Conservation (phyloP, 2,888 invertebrate genomes). For the Drosophila emarginata region DNA sequence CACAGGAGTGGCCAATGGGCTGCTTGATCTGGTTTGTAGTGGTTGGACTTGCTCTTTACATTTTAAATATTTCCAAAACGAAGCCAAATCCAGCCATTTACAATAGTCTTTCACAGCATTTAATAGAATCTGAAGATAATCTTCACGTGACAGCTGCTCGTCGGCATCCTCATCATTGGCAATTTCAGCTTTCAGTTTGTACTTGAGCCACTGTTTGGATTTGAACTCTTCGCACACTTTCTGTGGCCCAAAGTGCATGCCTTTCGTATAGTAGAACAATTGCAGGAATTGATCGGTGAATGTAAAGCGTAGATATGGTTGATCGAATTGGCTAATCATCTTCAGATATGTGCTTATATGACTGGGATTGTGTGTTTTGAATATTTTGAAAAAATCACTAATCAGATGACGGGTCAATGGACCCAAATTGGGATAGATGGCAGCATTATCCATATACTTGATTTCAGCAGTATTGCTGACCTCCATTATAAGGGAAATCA, state of each 20-base stretch:
- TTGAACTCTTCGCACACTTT: conserved; percentile 77
- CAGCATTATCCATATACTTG: conserved; percentile 58
- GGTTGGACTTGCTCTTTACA: conserved; percentile 47
- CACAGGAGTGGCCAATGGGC: conserved; percentile 51
- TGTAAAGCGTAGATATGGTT: conserved; percentile 76
- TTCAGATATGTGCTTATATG: conserved; percentile 69
- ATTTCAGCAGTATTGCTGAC: conserved; percentile 78
- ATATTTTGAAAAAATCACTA: conserved; percentile 72
- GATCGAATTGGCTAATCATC: conserved; percentile 67
- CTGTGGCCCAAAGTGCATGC: conserved; percentile 63
- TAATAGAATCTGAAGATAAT: conserved; percentile 74
- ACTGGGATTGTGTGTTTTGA: conserved; percentile 65
- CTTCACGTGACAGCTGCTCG: conserved; percentile 66
- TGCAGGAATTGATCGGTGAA: conserved; percentile 77
- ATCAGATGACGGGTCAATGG: conserved; percentile 67
- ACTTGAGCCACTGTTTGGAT: conserved; percentile 74
- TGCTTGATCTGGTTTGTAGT: conserved; percentile 52
- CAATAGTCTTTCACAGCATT: conserved; percentile 75
- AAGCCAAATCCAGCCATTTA: conserved; percentile 65
- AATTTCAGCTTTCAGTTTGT: conserved; percentile 56
- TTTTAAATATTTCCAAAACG: conserved; percentile 64
- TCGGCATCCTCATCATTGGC: conserved; percentile 35
- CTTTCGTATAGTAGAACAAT: conserved; percentile 64
- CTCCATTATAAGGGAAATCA: conserved; percentile 75
- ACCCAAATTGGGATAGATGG: conserved; percentile 75